These are phyloP conservation scores for Leptodactylus fuscus DNA, from an alignment of 2,113 vertebrate species.

Conservation along the genomic window DNA sequence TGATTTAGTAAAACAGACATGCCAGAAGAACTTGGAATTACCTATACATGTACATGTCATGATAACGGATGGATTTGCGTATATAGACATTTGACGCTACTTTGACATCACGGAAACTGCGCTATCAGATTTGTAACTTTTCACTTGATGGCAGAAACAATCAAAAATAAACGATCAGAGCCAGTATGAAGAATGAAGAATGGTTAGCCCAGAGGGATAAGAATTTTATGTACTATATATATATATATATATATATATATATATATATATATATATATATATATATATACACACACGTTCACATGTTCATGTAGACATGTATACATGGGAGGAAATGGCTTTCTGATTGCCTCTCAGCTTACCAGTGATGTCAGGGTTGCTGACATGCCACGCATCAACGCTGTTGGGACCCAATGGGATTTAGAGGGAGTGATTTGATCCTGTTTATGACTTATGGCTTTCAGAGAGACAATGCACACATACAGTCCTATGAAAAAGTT, in stretches of 20 bases:
- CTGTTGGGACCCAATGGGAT: slow-evolving; percentile 24
- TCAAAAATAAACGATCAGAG: too few species aligned
- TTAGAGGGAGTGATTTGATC: background rate
- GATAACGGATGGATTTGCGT: too few species aligned
- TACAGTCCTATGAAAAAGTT: too few species aligned
- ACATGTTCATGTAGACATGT: slow-evolving; percentile 36
- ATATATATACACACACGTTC: background rate
- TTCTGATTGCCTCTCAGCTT: slow-evolving; percentile 33
- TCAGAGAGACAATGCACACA: background rate
- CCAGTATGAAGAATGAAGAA: slow-evolving; percentile 21
- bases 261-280: slow-evolving; percentile 6
- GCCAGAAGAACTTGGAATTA: too few species aligned
- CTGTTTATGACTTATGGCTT: slow-evolving; percentile 17
- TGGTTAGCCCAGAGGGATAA: slow-evolving; percentile 24
- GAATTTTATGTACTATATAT: slow-evolving; percentile 10
- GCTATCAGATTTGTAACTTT: too few species aligned
- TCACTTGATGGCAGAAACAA: too few species aligned
- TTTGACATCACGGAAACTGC: too few species aligned
- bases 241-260: slow-evolving; percentile 3
- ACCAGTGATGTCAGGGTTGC: background rate
- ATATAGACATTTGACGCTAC: too few species aligned
- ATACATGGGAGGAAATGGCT: slow-evolving; percentile 16
- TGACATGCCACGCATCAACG: background rate
- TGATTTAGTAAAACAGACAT: too few species aligned
- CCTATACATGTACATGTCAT: too few species aligned